Evolutionary conservation across 53 echinoderm and acorn worm species (phyloP).

Genomic region (Temnopleurus reevesii): DNA sequence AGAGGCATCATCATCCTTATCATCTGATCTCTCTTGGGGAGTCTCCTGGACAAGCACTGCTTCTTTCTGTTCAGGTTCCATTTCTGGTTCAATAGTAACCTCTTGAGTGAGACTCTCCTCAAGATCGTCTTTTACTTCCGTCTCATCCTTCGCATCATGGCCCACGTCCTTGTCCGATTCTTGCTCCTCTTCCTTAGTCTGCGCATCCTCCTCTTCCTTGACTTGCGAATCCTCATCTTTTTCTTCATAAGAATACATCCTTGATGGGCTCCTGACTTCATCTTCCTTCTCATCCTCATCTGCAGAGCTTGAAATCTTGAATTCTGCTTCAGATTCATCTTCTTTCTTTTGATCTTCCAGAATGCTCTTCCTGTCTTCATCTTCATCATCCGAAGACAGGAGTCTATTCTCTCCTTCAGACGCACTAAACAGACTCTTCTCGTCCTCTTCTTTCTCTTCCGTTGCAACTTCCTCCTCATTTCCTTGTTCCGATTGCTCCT

Average conservation of each 20-base stretch:
- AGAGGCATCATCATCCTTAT: background rate
- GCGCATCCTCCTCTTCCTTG: background rate
- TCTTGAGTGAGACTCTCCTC: conserved; percentile 46
- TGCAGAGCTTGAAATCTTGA: conserved; percentile 52
- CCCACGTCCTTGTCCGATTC: background rate
- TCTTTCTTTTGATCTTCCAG: background rate
- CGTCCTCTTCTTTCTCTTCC: conserved; percentile 38
- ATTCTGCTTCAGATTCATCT: conserved; percentile 39
- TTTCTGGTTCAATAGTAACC: conserved; percentile 6
- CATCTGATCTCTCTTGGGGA: background rate
- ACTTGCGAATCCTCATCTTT: background rate
- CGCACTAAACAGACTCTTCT: conserved; percentile 57
- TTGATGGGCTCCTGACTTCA: background rate
- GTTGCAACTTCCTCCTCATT: background rate
- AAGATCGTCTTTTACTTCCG: background rate
- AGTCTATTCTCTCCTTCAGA: conserved; percentile 69
- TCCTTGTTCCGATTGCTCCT: conserved; percentile 14
- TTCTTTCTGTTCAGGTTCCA: conserved; percentile 23
- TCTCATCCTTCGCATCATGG: background rate
- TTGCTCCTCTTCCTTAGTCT: background rate
- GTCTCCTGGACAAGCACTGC: conserved; percentile 24
- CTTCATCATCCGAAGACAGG: conserved; percentile 54
- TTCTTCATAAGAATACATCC: conserved; percentile 1
- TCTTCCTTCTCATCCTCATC: conserved; percentile 39
- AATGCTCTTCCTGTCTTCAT: background rate